phyloP scores from a whole-genome alignment of 2,888 invertebrate species.

The Pelosia muscerda region DNA sequence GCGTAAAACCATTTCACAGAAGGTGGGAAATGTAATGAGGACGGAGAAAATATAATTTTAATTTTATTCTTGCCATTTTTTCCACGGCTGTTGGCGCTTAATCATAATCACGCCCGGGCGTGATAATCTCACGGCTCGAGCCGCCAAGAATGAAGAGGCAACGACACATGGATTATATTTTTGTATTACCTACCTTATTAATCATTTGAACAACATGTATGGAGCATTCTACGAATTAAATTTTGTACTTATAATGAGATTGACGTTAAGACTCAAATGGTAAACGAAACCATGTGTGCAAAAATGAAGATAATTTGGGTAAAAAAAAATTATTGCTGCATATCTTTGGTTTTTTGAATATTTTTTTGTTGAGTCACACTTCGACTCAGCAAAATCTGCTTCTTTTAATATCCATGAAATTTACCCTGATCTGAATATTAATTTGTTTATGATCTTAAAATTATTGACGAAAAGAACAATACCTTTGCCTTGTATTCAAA shows the following conservation, averaged over 20 bases:
- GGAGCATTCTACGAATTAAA: conserved; percentile 25
- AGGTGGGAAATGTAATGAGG: conserved; percentile 63
- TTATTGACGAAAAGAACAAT: no score
- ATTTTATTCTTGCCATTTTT: conserved; percentile 70
- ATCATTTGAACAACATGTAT: conserved; percentile 58
- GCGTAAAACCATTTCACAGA: conserved; percentile 50
- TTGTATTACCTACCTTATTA: conserved; percentile 64
- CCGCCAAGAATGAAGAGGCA: conserved; percentile 68
- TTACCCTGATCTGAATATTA: background rate
- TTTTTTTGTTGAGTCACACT: no score
- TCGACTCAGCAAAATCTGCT: no score
- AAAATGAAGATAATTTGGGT: no score
- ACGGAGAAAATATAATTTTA: conserved; percentile 71
- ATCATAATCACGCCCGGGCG: conserved; percentile 76
- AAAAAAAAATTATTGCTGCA: no score
- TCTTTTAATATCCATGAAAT: background rate
- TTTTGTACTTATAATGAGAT: background rate
- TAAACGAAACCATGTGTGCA: background rate
- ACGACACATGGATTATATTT: conserved; percentile 68
- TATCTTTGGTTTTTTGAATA: no score
- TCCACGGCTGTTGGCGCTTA: conserved; percentile 68
- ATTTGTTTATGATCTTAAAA: no score
- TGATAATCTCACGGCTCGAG: conserved; percentile 71
- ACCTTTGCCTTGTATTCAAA: no score
- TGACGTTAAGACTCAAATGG: background rate